Evolutionary conservation across 2,888 invertebrate species (phyloP).

Genomic region (Philhelius pedissequus): DNA sequence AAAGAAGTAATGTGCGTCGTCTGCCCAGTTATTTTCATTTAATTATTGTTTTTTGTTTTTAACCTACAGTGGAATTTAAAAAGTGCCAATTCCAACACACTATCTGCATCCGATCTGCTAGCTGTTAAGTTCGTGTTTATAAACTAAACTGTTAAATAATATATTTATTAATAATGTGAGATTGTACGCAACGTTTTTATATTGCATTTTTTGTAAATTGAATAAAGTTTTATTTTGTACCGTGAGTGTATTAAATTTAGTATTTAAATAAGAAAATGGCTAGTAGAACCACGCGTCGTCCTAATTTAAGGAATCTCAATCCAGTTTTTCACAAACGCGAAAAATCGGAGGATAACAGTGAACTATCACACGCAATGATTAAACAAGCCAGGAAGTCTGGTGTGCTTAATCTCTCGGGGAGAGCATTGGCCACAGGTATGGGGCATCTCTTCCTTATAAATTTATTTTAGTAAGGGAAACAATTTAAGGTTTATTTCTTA

Average conservation of each 20-base stretch:
- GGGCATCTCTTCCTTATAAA: neutral
- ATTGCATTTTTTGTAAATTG: neutral
- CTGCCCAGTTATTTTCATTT: neutral
- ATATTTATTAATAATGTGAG: neutral
- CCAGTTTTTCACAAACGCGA: conserved; percentile 87
- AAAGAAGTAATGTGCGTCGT: neutral
- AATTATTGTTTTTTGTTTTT: neutral
- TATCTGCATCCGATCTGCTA: neutral
- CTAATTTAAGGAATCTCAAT: conserved; percentile 74
- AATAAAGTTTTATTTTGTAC: neutral
- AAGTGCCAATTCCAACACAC: neutral
- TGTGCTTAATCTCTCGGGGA: conserved; percentile 87
- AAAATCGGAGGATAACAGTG: conserved; percentile 84
- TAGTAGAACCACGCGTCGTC: conserved; percentile 64
- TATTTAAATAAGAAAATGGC: conserved; percentile 5
- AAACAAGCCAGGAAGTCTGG: conserved; percentile 90
- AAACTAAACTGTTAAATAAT: neutral
- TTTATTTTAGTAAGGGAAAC: neutral
- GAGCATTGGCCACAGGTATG: conserved; percentile 86
- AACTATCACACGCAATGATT: conserved; percentile 85
- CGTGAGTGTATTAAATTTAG: neutral
- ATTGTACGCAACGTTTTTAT: neutral
- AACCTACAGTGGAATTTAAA: neutral
- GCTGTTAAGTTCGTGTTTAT: neutral
- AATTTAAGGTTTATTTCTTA: neutral